phyloP scores from a whole-genome alignment of 2,888 invertebrate genomes.

The Temnothorax unifasciatus region DNA sequence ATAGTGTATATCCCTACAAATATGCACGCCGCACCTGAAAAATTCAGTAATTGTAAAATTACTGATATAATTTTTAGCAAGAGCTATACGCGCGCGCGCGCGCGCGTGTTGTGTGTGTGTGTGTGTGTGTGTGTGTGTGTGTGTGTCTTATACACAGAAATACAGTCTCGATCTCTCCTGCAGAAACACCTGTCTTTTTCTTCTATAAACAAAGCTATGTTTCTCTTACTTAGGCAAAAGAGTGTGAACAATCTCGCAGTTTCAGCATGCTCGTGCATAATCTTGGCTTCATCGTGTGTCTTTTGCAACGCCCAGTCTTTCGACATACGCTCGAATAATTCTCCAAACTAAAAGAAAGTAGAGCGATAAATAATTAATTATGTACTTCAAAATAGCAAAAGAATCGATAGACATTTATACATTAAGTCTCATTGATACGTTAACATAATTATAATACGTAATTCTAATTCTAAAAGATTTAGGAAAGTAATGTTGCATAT shows the following conservation, averaged over 20 bases:
- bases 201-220: background rate
- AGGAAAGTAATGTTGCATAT: background rate
- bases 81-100: background rate
- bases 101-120: too few relatives aligned
- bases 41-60: background rate
- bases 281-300: constrained; percentile 8
- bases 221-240: background rate
- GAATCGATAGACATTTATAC: background rate
- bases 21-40: background rate
- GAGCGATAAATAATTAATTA: background rate
- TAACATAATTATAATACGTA: too few relatives aligned
- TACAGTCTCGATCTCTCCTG: background rate
- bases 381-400: background rate
- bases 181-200: background rate
- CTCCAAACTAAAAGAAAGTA: constrained; percentile 6
- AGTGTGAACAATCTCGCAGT: background rate
- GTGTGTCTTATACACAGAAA: background rate
- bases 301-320: constrained; percentile 26
- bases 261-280: constrained; percentile 24
- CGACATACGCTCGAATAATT: constrained; percentile 8
- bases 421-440: too few relatives aligned
- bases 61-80: background rate
- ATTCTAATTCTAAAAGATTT: too few relatives aligned
- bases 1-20: background rate
- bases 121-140: too few relatives aligned